phyloP scores from a whole-genome alignment of 2,888 invertebrate genomes.

The Oithona nana region DNA sequence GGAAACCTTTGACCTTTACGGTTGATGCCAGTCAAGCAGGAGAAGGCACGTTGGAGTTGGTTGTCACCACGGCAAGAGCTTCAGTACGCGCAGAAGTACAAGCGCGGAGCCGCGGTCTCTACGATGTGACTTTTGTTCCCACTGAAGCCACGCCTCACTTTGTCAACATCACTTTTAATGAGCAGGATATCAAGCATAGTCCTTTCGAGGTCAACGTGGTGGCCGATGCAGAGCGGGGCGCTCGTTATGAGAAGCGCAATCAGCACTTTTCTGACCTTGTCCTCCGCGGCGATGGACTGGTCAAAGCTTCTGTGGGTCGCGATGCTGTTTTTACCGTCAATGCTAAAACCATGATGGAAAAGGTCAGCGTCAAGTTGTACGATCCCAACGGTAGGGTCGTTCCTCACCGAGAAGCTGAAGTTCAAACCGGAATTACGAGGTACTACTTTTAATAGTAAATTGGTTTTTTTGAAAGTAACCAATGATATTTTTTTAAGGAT shows the following conservation, averaged over 20 bases:
- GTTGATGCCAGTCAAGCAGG: slow-evolving; percentile 90
- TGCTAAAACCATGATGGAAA: slow-evolving; percentile 3
- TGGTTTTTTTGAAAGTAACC: not conserved
- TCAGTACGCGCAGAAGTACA: slow-evolving; percentile 59
- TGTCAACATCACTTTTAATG: slow-evolving; percentile 84
- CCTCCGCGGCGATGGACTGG: slow-evolving; percentile 29
- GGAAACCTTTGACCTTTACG: slow-evolving; percentile 71
- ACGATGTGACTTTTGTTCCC: slow-evolving; percentile 79
- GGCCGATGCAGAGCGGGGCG: not conserved
- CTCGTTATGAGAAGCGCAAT: not conserved
- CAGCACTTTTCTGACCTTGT: not conserved
- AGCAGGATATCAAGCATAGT: slow-evolving; percentile 60
- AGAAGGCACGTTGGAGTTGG: slow-evolving; percentile 67
- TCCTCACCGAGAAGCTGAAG: not conserved
- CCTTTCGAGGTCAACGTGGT: slow-evolving; percentile 54
- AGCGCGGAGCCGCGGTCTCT: slow-evolving; percentile 70
- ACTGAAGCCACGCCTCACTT: slow-evolving; percentile 73
- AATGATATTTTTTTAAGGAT: slow-evolving; percentile 9
- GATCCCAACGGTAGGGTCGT: slow-evolving; percentile 1
- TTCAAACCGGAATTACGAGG: slow-evolving; percentile 1
- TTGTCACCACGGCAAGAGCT: slow-evolving; percentile 70
- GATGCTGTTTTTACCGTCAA: slow-evolving; percentile 4
- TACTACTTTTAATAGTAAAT: too few species aligned
- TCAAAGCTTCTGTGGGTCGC: slow-evolving; percentile 21
- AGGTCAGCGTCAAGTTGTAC: not conserved